Base-by-base conservation (phyloP, 2,113 vertebrate genomes). In the Neodontobutis hainanensis region DNA sequence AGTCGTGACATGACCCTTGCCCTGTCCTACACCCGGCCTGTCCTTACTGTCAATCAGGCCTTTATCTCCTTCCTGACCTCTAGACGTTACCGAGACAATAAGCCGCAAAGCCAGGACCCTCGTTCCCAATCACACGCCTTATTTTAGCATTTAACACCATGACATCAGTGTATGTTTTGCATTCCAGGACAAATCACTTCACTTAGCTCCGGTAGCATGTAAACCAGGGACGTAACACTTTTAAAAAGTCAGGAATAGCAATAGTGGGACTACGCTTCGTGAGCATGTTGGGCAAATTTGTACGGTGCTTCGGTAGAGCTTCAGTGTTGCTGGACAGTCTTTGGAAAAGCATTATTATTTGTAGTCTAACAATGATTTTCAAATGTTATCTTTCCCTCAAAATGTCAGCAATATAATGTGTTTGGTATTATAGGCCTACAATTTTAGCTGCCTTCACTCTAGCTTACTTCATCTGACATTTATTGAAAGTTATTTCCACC, bases 11-110 rank as follows among this genome's bases (percentile, higher is more conserved):
- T 80, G 88, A 90, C 83, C 84, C 61, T 8, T 78, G 84, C 86
- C 86, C 88, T 65, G 4, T 70, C 79, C 78, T 80, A 84, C 90
- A 89, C 86, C 82, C 86, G 81, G 70, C 85, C 86, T 69, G 71
- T 89, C 87, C 85, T 78, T 70, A 82, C 85, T 86, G 90, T 91
- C 89, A 84, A 73, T 88, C 86, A 90, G 51, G 53, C 73, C 84
- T 77, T 89, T 87, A 84, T 87, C 85, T 80, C 65, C 56, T 47
- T 7, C 57, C n/a, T 85, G 82, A 90, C 90, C 87, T 85, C 65
- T 65, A 32, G 80, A 67, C 78, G 65, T 85, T 82, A 82, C 74
- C 68, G 61, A 76, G 75, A 83, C 81, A 77, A 81, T 77, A 82
- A 70, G 11, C 75, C 72, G 57, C 64, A 11, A 48, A 70, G 68